Base-by-base conservation (phyloP, 2,797 vertebrate species). In the Bryconaethiops microstoma region DNA sequence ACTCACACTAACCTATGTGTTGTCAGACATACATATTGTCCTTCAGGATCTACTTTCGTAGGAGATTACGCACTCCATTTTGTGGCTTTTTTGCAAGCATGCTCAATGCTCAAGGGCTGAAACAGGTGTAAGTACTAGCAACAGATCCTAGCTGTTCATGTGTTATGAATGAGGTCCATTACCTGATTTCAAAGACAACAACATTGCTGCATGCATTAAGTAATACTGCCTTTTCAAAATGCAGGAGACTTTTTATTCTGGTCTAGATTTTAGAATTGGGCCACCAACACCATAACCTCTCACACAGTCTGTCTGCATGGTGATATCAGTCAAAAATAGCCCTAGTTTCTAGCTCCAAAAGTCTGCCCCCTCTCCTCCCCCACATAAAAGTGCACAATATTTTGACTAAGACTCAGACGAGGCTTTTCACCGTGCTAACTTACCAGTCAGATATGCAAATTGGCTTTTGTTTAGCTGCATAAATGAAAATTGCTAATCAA, bases 401-500 rank as follows among this genome's bases (percentile, higher is more conserved):
- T 78, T 76, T 76, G 78, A 84, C 79, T 83, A 70, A 64, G 68
- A 19, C 68, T 82, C 35, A 71, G 13, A 23, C 13, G 6, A 35
- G 64, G 50, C 74, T 45, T 81, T 83, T 78, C 80, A 79, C 67
- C n/a, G 65, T 45, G 40, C 82, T 85, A 84, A 86, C 77, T 83
- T 83, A 86, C 77, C 77, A 83, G 83, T 82, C 83, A 92, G 89
- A 93, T 92, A 95, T 95, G 93, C 92, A 94, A 93, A 94, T 91
- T 89, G 90, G 91, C 92, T 94, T 95, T 94, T 95, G 94, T 95
- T 95, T 94, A 94, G 94, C 93, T 93, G 93, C 95, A 93, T 93
- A 93, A 95, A 96, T 95, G 93, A 94, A 93, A 95, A 93, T 93
- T 95, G 93, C 94, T 96, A 95, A 96, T 96, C 95, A 96, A 94